Conservation (phyloP, 2,113 vertebrate species). For the Drymodes brunneopygia region DNA sequence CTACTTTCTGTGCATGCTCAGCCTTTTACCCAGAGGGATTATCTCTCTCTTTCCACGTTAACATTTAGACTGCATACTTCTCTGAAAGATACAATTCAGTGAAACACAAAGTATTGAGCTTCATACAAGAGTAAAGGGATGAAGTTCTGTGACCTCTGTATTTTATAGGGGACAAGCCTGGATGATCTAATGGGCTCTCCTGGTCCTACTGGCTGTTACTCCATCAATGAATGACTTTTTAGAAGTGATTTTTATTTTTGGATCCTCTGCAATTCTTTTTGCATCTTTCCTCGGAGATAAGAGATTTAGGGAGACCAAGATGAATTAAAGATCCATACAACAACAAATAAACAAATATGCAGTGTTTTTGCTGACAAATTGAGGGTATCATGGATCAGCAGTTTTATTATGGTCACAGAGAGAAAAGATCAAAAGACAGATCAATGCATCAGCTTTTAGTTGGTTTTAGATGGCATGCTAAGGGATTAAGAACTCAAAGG, state of each 20-base stretch:
- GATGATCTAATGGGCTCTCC: not conserved
- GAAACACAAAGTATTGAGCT: not conserved
- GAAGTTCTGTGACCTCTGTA: not conserved
- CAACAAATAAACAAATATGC: conserved; percentile 11
- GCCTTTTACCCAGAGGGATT: not conserved
- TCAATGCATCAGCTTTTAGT: conserved; percentile 29
- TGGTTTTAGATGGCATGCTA: conserved; percentile 4
- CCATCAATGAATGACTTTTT: not conserved
- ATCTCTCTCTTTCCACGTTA: not conserved
- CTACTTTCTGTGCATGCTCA: not conserved
- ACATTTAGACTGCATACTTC: not conserved
- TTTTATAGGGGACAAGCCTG: not conserved
- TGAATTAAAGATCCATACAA: not conserved
- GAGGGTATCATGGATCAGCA: conserved; percentile 47
- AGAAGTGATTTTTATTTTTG: not conserved
- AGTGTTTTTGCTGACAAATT: conserved; percentile 17
- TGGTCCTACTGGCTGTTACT: not conserved
- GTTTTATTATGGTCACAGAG: conserved; percentile 3
- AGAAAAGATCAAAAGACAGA: conserved; percentile 54
- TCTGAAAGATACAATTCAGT: not conserved
- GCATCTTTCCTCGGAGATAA: not conserved
- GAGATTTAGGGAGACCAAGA: not conserved
- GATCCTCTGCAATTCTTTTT: not conserved
- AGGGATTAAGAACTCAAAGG: conserved; percentile 54
- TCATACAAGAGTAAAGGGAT: not conserved